Conservation (phyloP, 2,888 invertebrate species). For the Anodontia alba region DNA sequence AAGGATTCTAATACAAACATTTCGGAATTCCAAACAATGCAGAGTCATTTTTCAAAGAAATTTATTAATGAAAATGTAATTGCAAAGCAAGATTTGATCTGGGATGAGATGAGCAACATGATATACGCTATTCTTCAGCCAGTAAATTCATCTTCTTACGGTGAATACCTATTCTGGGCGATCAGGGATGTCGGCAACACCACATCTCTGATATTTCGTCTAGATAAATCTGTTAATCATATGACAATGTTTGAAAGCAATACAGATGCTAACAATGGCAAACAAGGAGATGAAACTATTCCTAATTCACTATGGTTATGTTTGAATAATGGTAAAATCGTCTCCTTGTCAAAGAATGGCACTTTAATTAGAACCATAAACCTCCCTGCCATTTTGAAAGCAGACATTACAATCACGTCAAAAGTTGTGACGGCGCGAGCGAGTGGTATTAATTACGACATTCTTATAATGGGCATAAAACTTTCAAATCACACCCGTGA, state of each 20-base stretch:
- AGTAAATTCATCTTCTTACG: constrained; percentile 10
- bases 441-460: background rate
- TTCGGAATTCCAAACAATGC: background rate
- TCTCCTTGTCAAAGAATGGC: background rate
- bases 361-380: background rate
- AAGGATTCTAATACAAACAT: background rate
- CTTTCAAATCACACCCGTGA: background rate
- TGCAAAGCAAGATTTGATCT: background rate
- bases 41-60: background rate
- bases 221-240: background rate
- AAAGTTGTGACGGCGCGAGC: background rate
- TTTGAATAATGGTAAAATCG: background rate
- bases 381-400: background rate
- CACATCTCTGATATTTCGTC: background rate
- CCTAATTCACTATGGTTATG: background rate
- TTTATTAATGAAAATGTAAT: background rate
- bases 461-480: background rate
- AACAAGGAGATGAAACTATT: background rate
- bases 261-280: background rate
- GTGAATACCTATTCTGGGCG: background rate
- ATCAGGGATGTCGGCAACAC: background rate
- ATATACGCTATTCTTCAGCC: no score
- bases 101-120: no score
- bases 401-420: constrained; percentile 4
- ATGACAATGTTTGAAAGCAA: constrained; percentile 13